phyloP scores from a whole-genome alignment of 2,797 vertebrate genomes.

The Etheostoma nigrum region DNA sequence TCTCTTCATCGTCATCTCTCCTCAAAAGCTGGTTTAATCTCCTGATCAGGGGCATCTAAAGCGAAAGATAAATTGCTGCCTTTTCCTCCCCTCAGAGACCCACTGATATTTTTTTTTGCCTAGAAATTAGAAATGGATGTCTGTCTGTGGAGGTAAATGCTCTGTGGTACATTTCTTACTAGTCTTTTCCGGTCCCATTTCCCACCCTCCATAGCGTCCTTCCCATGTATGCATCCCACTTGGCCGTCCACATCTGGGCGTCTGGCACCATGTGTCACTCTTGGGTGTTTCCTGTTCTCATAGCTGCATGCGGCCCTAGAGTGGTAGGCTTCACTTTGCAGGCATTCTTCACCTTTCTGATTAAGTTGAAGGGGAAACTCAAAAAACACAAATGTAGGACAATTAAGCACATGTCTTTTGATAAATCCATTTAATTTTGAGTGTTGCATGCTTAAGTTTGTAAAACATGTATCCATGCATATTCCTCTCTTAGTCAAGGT shows the following conservation, averaged over 20 bases:
- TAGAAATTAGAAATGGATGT: constrained; percentile 73
- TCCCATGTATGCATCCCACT: constrained; percentile 28
- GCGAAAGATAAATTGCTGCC: constrained; percentile 74
- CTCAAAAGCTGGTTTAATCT: constrained; percentile 61
- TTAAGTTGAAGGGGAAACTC: not conserved
- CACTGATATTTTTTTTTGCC: constrained; percentile 72
- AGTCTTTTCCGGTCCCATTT: constrained; percentile 10
- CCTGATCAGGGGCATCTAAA: constrained; percentile 72
- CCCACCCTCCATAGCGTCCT: constrained; percentile 13
- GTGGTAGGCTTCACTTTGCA: not conserved
- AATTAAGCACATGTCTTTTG: not conserved
- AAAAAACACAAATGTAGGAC: not conserved
- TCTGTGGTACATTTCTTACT: constrained; percentile 57
- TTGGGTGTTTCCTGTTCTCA: constrained; percentile 18
- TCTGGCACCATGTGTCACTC: constrained; percentile 29
- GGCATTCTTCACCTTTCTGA: not conserved
- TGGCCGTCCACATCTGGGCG: constrained; percentile 32
- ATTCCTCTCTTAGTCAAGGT: constrained; percentile 10
- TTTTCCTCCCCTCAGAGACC: constrained; percentile 58
- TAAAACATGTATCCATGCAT: not conserved
- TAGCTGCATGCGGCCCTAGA: not conserved
- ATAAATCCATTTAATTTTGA: not conserved
- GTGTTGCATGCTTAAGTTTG: not conserved
- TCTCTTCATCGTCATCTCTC: constrained; percentile 41
- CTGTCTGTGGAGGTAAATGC: constrained; percentile 70